Conservation (phyloP, 2,888 invertebrate genomes). For the Campaea margaritaria region DNA sequence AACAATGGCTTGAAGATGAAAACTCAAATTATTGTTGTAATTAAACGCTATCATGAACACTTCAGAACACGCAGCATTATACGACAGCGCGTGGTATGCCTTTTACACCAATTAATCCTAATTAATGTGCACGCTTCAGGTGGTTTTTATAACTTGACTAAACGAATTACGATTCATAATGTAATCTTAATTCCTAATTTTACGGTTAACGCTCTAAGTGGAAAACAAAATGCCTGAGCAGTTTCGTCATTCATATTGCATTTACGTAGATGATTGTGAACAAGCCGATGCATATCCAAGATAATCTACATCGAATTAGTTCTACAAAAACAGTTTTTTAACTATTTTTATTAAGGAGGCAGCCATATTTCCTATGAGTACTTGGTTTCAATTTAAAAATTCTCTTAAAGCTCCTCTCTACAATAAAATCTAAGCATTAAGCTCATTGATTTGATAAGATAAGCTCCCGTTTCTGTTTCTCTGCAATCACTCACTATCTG, state of each 20-base stretch:
- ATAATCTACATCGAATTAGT: constrained; percentile 1
- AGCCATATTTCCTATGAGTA: too few species aligned
- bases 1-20: constrained; percentile 2
- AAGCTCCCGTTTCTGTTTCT: constrained; percentile 28
- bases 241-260: constrained; percentile 1
- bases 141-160: constrained; percentile 15
- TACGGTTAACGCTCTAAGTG: constrained; percentile 7
- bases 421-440: not conserved
- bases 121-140: constrained; percentile 17
- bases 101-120: constrained; percentile 13
- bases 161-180: constrained; percentile 15
- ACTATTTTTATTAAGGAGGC: too few species aligned
- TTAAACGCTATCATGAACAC: constrained; percentile 17
- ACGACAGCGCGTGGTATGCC: not conserved
- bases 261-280: not conserved
- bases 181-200: constrained; percentile 11
- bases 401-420: too few species aligned
- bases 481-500: constrained; percentile 38
- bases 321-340: not conserved
- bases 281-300: not conserved
- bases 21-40: constrained; percentile 20
- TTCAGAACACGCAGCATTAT: constrained; percentile 4
- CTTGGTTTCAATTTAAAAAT: too few species aligned
- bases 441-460: constrained; percentile 4
- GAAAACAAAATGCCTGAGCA: not conserved